Evolutionary conservation across 2,888 invertebrate genomes (phyloP), one percentile per base, ranked within the genome.

Genomic region (Hyalella azteca): DNA sequence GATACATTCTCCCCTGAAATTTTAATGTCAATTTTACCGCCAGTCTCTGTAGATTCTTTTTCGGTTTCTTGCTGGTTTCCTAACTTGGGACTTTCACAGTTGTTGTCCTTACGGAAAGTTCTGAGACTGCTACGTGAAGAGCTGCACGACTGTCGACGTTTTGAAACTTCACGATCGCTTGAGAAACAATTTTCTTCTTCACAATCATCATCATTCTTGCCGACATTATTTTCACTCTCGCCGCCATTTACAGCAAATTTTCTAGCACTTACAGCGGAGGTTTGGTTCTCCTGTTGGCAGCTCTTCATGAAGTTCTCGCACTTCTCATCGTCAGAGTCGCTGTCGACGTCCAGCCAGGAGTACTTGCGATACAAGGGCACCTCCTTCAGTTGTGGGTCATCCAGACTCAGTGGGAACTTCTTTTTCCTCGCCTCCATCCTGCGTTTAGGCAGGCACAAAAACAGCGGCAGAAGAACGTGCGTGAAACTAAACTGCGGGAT

Each of bases 271-370:
- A n/a, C n/a, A n/a, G n/a, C n/a, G n/a, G n/a, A n/a, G n/a, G n/a
- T n/a, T n/a, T n/a, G n/a, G n/a, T n/a, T n/a, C n/a, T n/a, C n/a
- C n/a, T n/a, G n/a, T n/a, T n/a, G n/a, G n/a, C n/a, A n/a, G n/a
- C 29, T 54, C 26, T 26, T 26, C 26, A 13, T 3, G 0, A 0
- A 0, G 5, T 11, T 2, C 11, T 19, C 2, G 22, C 7, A 22
- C 50, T 22, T 19, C n/a, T 60, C 60, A 19, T n/a, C 5, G 60
- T 79, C 79, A 2, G 39, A 40, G 1, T 26, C 49, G 59, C 50
- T 50, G 26, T 80, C 79, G 39, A 81, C 22, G 29, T 49, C 73
- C 15, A 83, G 73, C 80, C 81, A 83, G 22, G 50, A 80, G 32
- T 81, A 50, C 29, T 78, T 80, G 78, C 78, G 79, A 78, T 81